Conservation (phyloP, 2,113 vertebrate genomes). For the Gasterosteus aculeatus region DNA sequence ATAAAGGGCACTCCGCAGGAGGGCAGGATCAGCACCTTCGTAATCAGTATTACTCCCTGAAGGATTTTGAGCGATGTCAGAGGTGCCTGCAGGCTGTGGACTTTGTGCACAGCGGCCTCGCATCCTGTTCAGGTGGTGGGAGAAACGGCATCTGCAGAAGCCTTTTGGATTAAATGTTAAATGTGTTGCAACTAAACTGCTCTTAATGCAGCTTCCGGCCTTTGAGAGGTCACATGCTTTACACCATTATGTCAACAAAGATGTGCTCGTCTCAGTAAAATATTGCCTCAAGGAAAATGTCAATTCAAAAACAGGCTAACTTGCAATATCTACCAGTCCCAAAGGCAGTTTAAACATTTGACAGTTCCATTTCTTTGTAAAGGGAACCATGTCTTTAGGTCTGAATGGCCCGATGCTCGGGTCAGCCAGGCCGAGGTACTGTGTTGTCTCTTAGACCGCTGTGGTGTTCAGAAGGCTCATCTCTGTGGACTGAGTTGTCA, state of each 20-base stretch:
- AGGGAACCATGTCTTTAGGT: conserved; percentile 15
- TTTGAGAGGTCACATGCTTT: background rate
- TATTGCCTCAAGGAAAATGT: background rate
- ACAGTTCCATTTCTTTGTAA: conserved; percentile 3
- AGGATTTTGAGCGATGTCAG: conserved; percentile 43
- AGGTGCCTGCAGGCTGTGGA: conserved; percentile 35
- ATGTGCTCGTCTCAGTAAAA: background rate
- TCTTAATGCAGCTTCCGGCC: conserved; percentile 2
- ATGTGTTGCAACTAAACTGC: background rate
- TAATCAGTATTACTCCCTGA: conserved; percentile 51
- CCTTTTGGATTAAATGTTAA: conserved; percentile 19
- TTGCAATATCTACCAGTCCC: conserved; percentile 11
- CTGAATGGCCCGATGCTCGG: conserved; percentile 17
- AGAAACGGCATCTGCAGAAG: conserved; percentile 14
- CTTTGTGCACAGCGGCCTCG: conserved; percentile 34
- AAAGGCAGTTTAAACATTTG: background rate
- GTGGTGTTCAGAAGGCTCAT: conserved; percentile 47
- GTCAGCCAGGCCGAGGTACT: conserved; percentile 12
- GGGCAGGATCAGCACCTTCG: conserved; percentile 57
- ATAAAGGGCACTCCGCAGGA: conserved; percentile 71
- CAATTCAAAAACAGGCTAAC: conserved; percentile 2
- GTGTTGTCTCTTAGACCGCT: conserved; percentile 31
- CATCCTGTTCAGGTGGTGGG: conserved; percentile 41
- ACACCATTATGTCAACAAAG: background rate
- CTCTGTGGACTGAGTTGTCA: conserved; percentile 57